A percentile compares a stretch with the other conserved stretches of the same genome.
Evolutionary conservation across 1,140 invertebrate species (phyloP).

Genomic region (Orius laevigatus): DNA sequence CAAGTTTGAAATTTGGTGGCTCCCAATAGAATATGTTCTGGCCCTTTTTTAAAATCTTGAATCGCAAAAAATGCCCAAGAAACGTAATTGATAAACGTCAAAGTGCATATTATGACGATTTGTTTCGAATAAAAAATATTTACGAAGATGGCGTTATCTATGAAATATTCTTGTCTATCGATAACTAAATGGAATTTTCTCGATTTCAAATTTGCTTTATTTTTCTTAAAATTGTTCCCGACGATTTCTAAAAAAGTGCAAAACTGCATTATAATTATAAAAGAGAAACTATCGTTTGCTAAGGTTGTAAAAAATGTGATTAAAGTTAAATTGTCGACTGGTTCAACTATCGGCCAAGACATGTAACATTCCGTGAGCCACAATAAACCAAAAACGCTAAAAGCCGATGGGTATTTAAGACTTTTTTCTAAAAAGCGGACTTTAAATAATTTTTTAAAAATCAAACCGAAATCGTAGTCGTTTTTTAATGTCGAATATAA

Average conservation of each 20-base stretch:
- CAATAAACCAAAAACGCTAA: constrained; percentile 1
- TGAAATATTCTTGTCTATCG: not conserved
- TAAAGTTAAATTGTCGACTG: not conserved
- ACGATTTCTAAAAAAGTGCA: constrained; percentile 4
- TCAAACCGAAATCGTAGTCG: not conserved
- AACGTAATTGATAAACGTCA: constrained; percentile 8
- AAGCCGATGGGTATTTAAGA: not conserved
- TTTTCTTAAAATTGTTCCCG: not conserved
- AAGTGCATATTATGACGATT: constrained; percentile 6
- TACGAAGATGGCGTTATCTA: not conserved
- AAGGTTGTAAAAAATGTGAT: not conserved
- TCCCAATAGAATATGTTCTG: too few species aligned
- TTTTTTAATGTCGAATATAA: too few species aligned
- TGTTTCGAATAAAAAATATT: constrained; percentile 3
- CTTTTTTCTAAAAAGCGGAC: not conserved
- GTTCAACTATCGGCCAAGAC: not conserved
- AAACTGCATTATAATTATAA: constrained; percentile 6
- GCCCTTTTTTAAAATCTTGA: not conserved
- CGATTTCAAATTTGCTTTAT: not conserved
- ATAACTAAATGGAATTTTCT: not conserved
- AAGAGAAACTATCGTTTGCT: constrained; percentile 1
- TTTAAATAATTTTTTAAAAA: not conserved
- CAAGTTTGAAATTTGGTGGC: too few species aligned
- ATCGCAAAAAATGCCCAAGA: constrained; percentile 4
- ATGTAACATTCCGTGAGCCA: not conserved